Evolutionary conservation across 2,113 vertebrate genomes (phyloP).

Genomic region (Argyrosomus japonicus): DNA sequence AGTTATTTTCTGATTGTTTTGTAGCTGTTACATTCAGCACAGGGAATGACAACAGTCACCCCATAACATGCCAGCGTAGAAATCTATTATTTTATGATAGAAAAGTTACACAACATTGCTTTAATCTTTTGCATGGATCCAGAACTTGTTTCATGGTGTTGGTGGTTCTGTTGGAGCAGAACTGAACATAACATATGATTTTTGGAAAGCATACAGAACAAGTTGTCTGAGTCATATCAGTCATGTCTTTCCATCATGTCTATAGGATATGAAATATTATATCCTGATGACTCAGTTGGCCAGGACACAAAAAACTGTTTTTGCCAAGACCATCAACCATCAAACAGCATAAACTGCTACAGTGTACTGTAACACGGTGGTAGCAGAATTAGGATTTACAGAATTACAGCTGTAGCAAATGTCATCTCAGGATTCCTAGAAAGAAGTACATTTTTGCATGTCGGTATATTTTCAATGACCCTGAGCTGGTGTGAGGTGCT

Average conservation of each 20-base stretch:
- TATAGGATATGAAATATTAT: background rate
- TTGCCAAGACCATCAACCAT: conserved; percentile 12
- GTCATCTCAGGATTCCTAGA: background rate
- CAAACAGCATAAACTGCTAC: conserved; percentile 11
- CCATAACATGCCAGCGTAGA: too few relatives aligned
- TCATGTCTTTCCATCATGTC: conserved; percentile 6
- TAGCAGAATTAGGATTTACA: background rate
- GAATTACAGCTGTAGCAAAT: conserved; percentile 2
- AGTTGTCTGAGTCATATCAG: background rate
- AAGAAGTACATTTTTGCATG: conserved; percentile 1
- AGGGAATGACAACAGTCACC: too few relatives aligned
- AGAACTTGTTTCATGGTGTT: background rate
- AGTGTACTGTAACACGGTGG: background rate
- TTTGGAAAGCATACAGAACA: background rate
- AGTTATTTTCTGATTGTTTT: too few relatives aligned
- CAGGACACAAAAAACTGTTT: background rate
- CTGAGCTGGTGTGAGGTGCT: background rate
- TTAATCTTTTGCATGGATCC: background rate
- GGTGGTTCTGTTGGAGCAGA: background rate
- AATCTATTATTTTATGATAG: too few relatives aligned
- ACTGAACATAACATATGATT: background rate
- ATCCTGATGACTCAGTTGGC: conserved; percentile 26
- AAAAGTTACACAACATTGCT: too few relatives aligned
- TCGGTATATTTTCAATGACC: background rate
- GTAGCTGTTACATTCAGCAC: too few relatives aligned